phyloP scores from a whole-genome alignment of 2,888 invertebrate species.

The Epirrita christyi region DNA sequence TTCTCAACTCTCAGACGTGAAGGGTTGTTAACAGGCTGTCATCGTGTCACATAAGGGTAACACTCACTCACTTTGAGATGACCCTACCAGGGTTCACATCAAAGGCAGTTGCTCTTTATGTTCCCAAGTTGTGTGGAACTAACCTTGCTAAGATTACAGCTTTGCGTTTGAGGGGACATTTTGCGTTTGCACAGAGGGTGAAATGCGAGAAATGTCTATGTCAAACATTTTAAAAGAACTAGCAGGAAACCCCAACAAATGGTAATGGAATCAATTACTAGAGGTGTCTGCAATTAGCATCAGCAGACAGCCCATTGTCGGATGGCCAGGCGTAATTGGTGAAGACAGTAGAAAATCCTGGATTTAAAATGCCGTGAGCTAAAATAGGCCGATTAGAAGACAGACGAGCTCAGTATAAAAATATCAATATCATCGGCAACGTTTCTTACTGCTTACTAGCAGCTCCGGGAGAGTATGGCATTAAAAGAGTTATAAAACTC shows the following conservation, averaged over 20 bases:
- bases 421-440: background rate
- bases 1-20: background rate
- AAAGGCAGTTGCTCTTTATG: slow-evolving; percentile 21
- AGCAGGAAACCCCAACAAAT: too few species aligned
- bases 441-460: background rate
- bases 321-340: too few species aligned
- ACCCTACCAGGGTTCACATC: slow-evolving; percentile 22
- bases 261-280: too few species aligned
- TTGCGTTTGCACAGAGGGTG: slow-evolving; percentile 8
- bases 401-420: background rate
- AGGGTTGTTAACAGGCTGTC: slow-evolving; percentile 13
- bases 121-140: slow-evolving; percentile 19
- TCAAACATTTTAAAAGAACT: too few species aligned
- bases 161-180: background rate
- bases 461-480: slow-evolving; percentile 17
- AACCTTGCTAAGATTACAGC: slow-evolving; percentile 12
- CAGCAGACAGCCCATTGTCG: too few species aligned
- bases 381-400: background rate
- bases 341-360: too few species aligned
- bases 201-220: background rate
- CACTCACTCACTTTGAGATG: slow-evolving; percentile 13
- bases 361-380: background rate
- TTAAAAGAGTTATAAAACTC: too few species aligned
- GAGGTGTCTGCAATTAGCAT: too few species aligned
- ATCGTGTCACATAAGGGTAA: slow-evolving; percentile 6